Evolutionary conservation across 2,113 vertebrate genomes (phyloP).

Genomic region (Lonchura striata): DNA sequence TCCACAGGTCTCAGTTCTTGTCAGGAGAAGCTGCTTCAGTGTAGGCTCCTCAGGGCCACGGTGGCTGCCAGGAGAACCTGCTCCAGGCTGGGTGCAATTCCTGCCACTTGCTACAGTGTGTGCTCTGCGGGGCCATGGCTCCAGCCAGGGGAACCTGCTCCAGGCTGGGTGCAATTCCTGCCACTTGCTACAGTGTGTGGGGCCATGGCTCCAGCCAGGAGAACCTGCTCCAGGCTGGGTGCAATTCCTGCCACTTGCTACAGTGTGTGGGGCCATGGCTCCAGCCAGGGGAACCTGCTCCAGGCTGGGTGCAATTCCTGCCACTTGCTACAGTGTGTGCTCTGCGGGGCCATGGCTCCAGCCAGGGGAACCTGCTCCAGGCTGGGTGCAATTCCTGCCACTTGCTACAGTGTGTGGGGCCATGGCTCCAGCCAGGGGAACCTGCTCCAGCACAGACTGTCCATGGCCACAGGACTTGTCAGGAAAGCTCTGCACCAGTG

Average conservation of each 20-base stretch:
- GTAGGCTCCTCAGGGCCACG: background rate
- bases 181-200: no score
- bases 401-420: no score
- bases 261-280: background rate
- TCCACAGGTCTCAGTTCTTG: background rate
- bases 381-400: no score
- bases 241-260: no score
- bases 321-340: background rate
- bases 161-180: no score
- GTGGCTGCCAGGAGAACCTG: rapidly evolving
- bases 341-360: rapidly evolving
- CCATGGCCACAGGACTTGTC: background rate
- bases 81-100: background rate
- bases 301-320: no score
- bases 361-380: background rate
- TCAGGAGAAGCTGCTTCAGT: background rate
- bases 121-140: rapidly evolving
- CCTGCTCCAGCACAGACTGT: background rate
- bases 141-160: no score
- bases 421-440: no score
- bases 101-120: background rate
- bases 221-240: no score
- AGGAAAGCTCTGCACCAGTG: background rate
- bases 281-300: rapidly evolving
- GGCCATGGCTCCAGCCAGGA: no score